phyloP scores from a whole-genome alignment of 2,888 invertebrate species.

The Ophioninae sp. region DNA sequence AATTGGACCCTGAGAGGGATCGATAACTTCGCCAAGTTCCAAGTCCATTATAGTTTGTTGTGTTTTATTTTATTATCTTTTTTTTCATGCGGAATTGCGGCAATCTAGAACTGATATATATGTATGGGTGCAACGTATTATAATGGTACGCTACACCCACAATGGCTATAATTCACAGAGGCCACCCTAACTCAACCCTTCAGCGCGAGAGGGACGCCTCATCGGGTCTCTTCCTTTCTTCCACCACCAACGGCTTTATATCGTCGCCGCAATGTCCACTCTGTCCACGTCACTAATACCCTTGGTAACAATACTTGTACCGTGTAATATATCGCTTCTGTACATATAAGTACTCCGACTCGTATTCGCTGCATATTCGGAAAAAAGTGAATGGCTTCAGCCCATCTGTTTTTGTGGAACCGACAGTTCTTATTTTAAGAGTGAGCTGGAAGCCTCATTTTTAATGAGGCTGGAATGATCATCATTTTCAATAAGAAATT shows the following conservation, averaged over 20 bases:
- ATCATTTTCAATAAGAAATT: background rate
- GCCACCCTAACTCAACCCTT: constrained; percentile 56
- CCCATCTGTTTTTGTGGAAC: background rate
- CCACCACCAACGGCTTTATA: constrained; percentile 18
- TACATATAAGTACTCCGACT: background rate
- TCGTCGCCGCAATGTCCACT: constrained; percentile 45
- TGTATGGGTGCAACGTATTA: constrained; percentile 48
- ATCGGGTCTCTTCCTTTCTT: constrained; percentile 8
- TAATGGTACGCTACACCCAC: constrained; percentile 70
- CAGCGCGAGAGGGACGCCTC: constrained; percentile 45
- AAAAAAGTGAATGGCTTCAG: background rate
- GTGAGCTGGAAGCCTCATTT: too few relatives aligned
- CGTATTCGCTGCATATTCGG: background rate
- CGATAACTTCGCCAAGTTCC: constrained; percentile 51
- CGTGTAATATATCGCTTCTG: constrained; percentile 11
- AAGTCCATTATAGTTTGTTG: constrained; percentile 60
- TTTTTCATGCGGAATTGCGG: constrained; percentile 63
- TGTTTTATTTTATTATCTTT: constrained; percentile 73
- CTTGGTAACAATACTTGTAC: constrained; percentile 30
- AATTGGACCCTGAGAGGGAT: constrained; percentile 68
- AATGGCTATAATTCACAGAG: constrained; percentile 73
- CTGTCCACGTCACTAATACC: constrained; percentile 47
- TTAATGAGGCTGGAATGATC: background rate
- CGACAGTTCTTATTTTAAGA: background rate
- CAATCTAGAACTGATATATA: constrained; percentile 31